phyloP scores from a whole-genome alignment of 2,888 invertebrate genomes.

The Taphrorychus bicolor region DNA sequence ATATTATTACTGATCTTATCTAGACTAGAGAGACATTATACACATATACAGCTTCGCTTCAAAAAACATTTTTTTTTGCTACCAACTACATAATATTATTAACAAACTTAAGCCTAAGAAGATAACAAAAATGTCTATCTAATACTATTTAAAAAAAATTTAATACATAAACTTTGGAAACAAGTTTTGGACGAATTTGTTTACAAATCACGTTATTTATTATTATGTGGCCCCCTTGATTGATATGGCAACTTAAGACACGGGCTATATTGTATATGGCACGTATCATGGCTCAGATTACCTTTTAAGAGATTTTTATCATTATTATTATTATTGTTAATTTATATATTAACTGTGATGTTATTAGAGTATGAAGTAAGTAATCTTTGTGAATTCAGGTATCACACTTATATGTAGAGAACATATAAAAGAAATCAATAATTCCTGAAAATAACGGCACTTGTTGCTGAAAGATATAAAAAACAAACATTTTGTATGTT shows the following conservation, averaged over 20 bases:
- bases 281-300: slow-evolving; percentile 31
- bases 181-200: slow-evolving; percentile 45
- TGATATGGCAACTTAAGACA: slow-evolving; percentile 46
- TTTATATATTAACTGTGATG: no score
- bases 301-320: no score
- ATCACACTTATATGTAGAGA: no score
- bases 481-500: no score
- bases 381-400: no score
- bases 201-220: slow-evolving; percentile 12
- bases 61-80: no score
- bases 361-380: no score
- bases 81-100: not conserved
- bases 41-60: not conserved
- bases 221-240: slow-evolving; percentile 39
- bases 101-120: not conserved
- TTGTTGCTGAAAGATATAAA: no score
- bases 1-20: no score
- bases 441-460: no score
- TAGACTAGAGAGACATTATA: not conserved
- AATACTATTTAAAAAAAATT: not conserved
- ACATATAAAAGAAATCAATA: no score
- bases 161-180: slow-evolving; percentile 46
- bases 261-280: slow-evolving; percentile 43
- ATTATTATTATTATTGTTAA: no score
- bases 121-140: not conserved